Conservation (phyloP, 1,140 invertebrate genomes). For the Pachyrhynchus sulphureomaculatus region DNA sequence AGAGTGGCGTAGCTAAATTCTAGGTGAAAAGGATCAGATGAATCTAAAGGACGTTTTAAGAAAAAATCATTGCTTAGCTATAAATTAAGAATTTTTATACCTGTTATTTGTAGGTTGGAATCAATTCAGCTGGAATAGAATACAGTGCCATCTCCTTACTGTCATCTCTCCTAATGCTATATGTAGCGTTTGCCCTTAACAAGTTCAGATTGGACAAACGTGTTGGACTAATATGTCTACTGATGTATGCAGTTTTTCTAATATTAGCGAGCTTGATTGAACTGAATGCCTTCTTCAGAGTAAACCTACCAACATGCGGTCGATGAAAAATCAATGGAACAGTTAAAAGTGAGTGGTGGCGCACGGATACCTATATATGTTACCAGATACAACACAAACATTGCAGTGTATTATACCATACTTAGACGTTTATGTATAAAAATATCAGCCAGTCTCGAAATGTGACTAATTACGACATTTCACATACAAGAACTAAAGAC, state of each 20-base stretch:
- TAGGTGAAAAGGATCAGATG: too few relatives aligned
- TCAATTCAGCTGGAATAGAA: constrained; percentile 79
- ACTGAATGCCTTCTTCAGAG: constrained; percentile 82
- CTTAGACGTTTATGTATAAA: too few relatives aligned
- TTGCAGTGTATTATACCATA: too few relatives aligned
- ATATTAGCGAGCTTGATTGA: constrained; percentile 80
- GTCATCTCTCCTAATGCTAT: constrained; percentile 75
- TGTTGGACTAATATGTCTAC: constrained; percentile 72
- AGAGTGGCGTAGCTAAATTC: too few relatives aligned
- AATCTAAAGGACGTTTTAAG: too few relatives aligned
- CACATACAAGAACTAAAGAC: too few relatives aligned
- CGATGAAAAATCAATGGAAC: constrained; percentile 33
- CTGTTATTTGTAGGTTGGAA: constrained; percentile 50
- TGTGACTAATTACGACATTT: too few relatives aligned
- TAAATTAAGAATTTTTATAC: too few relatives aligned
- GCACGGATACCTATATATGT: not conserved
- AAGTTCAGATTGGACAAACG: constrained; percentile 78
- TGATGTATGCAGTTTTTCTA: constrained; percentile 78
- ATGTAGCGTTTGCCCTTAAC: constrained; percentile 72
- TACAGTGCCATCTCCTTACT: constrained; percentile 80
- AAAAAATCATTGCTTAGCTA: too few relatives aligned
- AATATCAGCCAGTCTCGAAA: too few relatives aligned
- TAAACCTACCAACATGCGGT: constrained; percentile 77
- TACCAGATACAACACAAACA: too few relatives aligned
- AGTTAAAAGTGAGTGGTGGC: not conserved